phyloP scores from a whole-genome alignment of 1,140 invertebrate species.

The Cherax quadricarinatus region DNA sequence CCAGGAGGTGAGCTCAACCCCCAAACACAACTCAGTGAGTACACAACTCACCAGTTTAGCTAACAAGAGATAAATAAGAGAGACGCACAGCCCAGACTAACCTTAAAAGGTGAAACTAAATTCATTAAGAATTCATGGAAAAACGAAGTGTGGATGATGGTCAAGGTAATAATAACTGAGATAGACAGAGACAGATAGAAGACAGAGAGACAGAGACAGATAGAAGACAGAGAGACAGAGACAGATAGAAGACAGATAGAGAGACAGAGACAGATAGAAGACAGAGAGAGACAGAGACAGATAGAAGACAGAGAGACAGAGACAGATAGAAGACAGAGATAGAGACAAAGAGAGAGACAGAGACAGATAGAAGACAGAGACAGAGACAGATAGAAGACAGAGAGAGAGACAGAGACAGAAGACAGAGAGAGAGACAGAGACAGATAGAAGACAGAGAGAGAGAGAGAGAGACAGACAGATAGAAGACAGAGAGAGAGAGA shows the following conservation, averaged over 20 bases:
- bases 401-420: too few species aligned
- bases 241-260: background rate
- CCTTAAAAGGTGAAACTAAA: conserved; percentile 23
- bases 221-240: background rate
- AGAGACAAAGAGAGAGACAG: too few species aligned
- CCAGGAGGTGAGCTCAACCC: too few species aligned
- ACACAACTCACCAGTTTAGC: background rate
- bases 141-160: background rate
- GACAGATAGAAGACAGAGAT: background rate
- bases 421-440: background rate
- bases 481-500: background rate
- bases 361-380: too few species aligned
- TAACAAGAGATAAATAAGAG: conserved; percentile 16
- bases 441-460: background rate
- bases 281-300: too few species aligned
- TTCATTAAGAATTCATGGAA: conserved; percentile 45
- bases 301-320: background rate
- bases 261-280: background rate
- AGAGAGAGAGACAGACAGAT: too few species aligned
- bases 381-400: background rate
- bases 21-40: background rate
- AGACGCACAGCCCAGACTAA: background rate
- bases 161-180: background rate
- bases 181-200: background rate
- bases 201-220: too few species aligned